Conservation (phyloP, 2,888 invertebrate species). For the Drosophila pseudotalamancana region DNA sequence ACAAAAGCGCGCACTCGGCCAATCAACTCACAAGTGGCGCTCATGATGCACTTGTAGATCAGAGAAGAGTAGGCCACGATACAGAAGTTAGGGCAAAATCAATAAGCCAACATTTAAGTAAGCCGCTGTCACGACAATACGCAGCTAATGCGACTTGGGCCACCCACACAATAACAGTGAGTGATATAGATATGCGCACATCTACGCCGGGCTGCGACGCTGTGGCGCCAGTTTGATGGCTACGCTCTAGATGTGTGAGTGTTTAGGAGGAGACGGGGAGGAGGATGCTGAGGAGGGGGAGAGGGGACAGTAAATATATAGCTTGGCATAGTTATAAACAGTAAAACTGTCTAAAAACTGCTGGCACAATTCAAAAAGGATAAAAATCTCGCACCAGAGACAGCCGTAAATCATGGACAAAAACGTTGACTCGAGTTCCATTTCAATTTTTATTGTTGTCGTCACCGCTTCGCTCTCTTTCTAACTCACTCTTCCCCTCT, state of each 20-base stretch:
- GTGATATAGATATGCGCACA: conserved; percentile 69
- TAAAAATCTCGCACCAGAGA: conserved; percentile 65
- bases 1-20: conserved; percentile 15
- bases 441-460: conserved; percentile 70
- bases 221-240: conserved; percentile 63
- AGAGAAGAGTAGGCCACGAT: neutral
- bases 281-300: no score
- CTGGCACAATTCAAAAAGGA: conserved; percentile 66
- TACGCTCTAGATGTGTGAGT: neutral
- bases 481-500: neutral
- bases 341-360: conserved; percentile 75
- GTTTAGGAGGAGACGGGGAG: no score
- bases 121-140: conserved; percentile 63
- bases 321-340: conserved; percentile 67
- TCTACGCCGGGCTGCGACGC: conserved; percentile 36
- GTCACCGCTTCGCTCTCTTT: conserved; percentile 18
- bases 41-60: conserved; percentile 47
- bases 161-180: conserved; percentile 46
- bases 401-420: conserved; percentile 64
- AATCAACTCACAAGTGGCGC: conserved; percentile 40
- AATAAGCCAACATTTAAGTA: conserved; percentile 68
- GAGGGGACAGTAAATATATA: conserved; percentile 6
- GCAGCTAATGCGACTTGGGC: conserved; percentile 44
- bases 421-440: conserved; percentile 58
- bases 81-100: conserved; percentile 46